phyloP scores from a whole-genome alignment of 2,113 vertebrate genomes.

The Xiphorhynchus elegans region DNA sequence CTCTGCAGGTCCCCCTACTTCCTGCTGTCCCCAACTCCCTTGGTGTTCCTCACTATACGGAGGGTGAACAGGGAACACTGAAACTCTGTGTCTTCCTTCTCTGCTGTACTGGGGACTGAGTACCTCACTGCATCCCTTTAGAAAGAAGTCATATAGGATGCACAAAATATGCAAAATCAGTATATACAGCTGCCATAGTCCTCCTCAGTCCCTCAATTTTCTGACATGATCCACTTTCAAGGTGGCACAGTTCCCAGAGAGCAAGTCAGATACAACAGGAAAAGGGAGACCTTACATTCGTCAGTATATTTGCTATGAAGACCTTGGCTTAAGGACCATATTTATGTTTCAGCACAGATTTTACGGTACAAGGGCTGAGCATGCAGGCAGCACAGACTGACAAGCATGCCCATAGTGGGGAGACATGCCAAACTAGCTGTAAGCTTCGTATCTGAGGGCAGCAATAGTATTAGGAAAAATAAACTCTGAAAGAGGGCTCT shows the following conservation, averaged over 20 bases:
- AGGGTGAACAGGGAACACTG: not conserved
- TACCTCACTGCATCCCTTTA: not conserved
- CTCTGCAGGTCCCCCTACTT: not conserved
- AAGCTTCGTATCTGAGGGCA: not conserved
- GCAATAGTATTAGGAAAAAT: fast-evolving
- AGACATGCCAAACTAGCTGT: not conserved
- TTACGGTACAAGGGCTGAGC: not conserved
- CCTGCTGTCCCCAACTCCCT: not conserved
- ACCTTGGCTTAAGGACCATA: not conserved
- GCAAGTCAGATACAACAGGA: fast-evolving
- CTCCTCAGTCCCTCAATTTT: not conserved
- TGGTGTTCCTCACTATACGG: fast-evolving
- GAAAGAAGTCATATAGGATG: not conserved
- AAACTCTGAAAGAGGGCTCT: not conserved
- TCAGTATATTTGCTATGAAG: not conserved
- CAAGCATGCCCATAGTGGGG: not conserved
- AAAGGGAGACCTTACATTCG: not conserved
- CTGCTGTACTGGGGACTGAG: not conserved
- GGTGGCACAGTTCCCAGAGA: not conserved
- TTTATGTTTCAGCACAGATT: not conserved
- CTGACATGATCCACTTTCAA: not conserved
- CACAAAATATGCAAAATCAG: not conserved
- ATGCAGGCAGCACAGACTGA: not conserved
- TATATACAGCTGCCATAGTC: not conserved
- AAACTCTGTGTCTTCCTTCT: not conserved